Conservation (phyloP, 1,140 invertebrate species). For the Ectropis grisescens region DNA sequence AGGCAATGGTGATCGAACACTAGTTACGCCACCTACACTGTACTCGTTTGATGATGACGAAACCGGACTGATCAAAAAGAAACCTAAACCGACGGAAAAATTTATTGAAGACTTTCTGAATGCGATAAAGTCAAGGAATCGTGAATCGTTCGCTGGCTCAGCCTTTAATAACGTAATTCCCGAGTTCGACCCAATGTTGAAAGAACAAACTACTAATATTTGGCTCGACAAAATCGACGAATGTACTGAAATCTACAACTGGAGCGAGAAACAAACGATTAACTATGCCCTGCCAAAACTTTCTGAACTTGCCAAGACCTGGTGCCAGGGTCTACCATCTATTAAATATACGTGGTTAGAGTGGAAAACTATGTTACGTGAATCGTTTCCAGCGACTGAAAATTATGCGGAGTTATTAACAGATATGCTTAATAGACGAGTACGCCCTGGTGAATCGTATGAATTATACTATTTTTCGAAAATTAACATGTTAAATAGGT, state of each 20-base stretch:
- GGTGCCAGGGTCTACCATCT: constrained; percentile 3
- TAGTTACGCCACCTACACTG: no score
- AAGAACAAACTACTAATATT: constrained; percentile 14
- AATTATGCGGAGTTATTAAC: constrained; percentile 20
- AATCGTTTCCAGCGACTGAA: constrained; percentile 17
- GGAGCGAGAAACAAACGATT: constrained; percentile 3
- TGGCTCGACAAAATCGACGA: constrained; percentile 19
- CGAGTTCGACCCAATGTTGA: constrained; percentile 20
- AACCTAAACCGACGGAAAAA: no score
- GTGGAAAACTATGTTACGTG: constrained; percentile 4
- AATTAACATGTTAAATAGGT: constrained; percentile 22
- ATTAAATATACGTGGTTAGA: constrained; percentile 2
- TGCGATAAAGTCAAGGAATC: no score
- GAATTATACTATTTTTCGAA: constrained; percentile 26
- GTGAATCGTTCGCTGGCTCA: constrained; percentile 2
- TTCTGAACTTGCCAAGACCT: neutral
- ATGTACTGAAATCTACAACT: constrained; percentile 8
- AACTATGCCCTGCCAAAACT: constrained; percentile 7
- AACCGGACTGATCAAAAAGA: no score
- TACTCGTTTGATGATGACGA: no score
- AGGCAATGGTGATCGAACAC: no score
- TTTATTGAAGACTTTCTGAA: no score
- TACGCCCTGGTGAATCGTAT: constrained; percentile 18
- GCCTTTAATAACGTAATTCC: constrained; percentile 16
- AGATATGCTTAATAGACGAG: constrained; percentile 21